phyloP scores from a whole-genome alignment of 2,113 vertebrate species.

The Phainopepla nitens region DNA sequence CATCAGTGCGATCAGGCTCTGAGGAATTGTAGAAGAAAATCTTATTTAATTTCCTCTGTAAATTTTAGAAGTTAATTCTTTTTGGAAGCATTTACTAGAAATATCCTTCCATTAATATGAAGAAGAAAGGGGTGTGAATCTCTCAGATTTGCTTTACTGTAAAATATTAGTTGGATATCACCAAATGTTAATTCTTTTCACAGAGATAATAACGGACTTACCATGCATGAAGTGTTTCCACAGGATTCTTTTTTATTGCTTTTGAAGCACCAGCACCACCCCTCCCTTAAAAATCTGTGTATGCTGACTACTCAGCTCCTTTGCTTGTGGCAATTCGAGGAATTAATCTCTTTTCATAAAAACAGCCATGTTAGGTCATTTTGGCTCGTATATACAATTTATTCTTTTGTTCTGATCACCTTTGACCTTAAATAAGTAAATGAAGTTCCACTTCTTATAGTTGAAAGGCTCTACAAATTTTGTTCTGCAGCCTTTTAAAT shows the following conservation, averaged over 20 bases:
- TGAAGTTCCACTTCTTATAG: not conserved
- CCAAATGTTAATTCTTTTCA: not conserved
- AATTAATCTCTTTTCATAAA: not conserved
- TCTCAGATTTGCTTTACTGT: not conserved
- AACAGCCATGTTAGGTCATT: not conserved
- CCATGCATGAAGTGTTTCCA: not conserved
- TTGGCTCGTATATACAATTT: not conserved
- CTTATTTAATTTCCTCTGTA: not conserved
- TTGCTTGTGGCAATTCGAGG: not conserved
- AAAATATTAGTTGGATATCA: not conserved
- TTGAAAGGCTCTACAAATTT: not conserved
- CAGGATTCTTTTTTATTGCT: not conserved
- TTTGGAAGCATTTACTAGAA: not conserved
- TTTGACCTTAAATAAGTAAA: not conserved
- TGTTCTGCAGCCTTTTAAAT: not conserved
- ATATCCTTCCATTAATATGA: not conserved
- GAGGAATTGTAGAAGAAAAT: not conserved
- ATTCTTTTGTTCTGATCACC: not conserved
- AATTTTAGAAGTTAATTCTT: not conserved
- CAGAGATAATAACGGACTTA: not conserved
- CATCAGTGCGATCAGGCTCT: not conserved
- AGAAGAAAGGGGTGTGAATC: not conserved
- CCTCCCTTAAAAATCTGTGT: not conserved
- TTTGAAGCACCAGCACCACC: rapidly evolving
- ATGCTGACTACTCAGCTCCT: not conserved